These are phyloP conservation scores for Falco novaeseelandiae DNA, from an alignment of 2,797 vertebrate species.

Conservation along the genomic window DNA sequence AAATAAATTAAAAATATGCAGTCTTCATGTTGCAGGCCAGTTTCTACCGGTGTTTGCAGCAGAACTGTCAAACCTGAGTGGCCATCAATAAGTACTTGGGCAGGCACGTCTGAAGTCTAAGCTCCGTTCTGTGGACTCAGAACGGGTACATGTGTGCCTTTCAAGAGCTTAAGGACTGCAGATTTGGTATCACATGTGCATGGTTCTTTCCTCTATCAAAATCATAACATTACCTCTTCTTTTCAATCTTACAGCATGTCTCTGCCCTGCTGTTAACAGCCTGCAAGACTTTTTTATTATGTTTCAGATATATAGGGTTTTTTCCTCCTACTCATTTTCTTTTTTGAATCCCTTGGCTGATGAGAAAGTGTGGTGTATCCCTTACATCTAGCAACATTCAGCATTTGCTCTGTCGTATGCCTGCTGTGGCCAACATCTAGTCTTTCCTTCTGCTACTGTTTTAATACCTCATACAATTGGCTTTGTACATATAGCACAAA, in stretches of 20 bases:
- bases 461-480: background rate
- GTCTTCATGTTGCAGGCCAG: background rate
- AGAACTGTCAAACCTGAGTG: background rate
- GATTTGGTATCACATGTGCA: background rate
- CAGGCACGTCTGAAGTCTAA: background rate
- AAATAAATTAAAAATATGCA: background rate
- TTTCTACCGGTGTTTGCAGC: background rate
- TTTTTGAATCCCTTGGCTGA: background rate
- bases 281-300: background rate
- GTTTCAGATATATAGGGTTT: background rate
- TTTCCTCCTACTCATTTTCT: background rate
- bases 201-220: background rate
- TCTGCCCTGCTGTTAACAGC: background rate
- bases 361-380: background rate
- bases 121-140: background rate
- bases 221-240: background rate
- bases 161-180: background rate
- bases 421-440: background rate
- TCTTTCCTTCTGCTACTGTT: background rate
- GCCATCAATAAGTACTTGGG: background rate
- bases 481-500: background rate
- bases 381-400: background rate
- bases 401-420: background rate
- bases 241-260: background rate
- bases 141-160: background rate